phyloP scores from a whole-genome alignment of 2,113 vertebrate genomes.

The Vireo altiloquus region DNA sequence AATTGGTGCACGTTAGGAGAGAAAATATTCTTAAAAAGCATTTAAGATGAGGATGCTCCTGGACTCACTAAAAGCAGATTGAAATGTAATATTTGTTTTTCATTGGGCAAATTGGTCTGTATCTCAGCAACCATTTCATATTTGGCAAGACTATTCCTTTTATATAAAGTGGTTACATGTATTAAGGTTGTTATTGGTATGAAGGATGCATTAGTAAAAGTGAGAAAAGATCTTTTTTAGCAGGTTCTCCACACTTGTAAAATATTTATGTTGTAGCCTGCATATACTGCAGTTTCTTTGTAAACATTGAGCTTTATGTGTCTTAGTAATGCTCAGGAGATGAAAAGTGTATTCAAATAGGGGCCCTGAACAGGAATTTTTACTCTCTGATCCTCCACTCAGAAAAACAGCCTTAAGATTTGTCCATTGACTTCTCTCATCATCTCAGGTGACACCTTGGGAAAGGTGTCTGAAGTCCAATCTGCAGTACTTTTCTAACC shows the following conservation, averaged over 20 bases:
- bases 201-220: constrained; percentile 9
- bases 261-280: background rate
- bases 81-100: constrained; percentile 24
- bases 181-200: background rate
- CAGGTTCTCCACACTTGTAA: background rate
- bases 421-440: background rate
- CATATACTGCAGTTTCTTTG: background rate
- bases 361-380: background rate
- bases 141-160: constrained; percentile 7
- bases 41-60: constrained; percentile 7
- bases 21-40: background rate
- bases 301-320: background rate
- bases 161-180: background rate
- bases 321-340: background rate
- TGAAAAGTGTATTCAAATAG: background rate
- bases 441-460: background rate
- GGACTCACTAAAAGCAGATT: constrained; percentile 8
- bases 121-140: constrained; percentile 2
- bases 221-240: constrained; percentile 8
- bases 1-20: background rate
- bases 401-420: background rate
- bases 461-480: background rate
- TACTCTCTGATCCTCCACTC: background rate
- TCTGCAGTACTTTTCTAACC: background rate
- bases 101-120: background rate